Conservation (phyloP, 2,888 invertebrate genomes). For the Tinea pellionella region DNA sequence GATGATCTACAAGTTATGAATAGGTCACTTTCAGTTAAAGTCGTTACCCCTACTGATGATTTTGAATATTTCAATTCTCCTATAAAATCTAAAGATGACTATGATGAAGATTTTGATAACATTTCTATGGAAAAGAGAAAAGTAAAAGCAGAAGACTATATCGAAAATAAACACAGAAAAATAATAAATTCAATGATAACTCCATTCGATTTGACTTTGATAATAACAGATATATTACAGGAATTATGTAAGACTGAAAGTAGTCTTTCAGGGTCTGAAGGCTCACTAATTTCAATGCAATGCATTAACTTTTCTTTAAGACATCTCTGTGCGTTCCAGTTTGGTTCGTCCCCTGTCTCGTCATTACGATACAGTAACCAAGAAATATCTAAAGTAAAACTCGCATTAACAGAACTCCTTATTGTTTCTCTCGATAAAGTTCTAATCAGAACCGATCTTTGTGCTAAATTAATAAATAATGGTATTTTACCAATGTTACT, state of each 20-base stretch:
- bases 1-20: conserved; percentile 60
- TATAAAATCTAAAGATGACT: conserved; percentile 40
- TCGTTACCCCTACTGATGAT: conserved; percentile 68
- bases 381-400: conserved; percentile 61
- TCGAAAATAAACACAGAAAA: conserved; percentile 58
- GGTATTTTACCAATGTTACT: conserved; percentile 73
- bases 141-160: conserved; percentile 62
- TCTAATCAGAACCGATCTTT: conserved; percentile 59
- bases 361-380: conserved; percentile 30
- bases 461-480: conserved; percentile 68
- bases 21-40: conserved; percentile 65
- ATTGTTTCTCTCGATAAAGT: conserved; percentile 70
- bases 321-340: conserved; percentile 71
- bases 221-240: conserved; percentile 68
- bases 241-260: conserved; percentile 65
- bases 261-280: conserved; percentile 60
- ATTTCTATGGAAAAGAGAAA: conserved; percentile 41
- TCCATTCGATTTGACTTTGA: conserved; percentile 65
- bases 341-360: conserved; percentile 53
- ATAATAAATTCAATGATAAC: conserved; percentile 64
- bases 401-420: conserved; percentile 67
- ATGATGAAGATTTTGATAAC: conserved; percentile 31
- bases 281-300: conserved; percentile 67
- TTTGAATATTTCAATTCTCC: conserved; percentile 72
- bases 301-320: conserved; percentile 72